Base-by-base conservation (phyloP, 1,140 invertebrate species). In the Eueides isabella region DNA sequence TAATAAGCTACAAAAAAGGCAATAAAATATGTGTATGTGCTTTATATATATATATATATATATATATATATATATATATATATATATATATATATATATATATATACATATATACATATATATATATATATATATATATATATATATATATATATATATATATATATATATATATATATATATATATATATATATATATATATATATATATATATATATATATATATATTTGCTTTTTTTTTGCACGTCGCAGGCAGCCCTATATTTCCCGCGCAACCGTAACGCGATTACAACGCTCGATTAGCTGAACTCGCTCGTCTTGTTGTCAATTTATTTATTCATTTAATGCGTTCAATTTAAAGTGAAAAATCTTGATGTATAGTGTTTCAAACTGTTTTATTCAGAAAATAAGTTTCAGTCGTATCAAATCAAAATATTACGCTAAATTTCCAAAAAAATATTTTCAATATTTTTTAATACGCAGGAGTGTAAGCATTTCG, bases 211-310 rank as follows among this genome's bases (percentile, higher is more conserved):
- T 31, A 31, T 31, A 31, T 31, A 35, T 38, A 38, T 16, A 1
- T 1, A 38, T 16, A 16, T 38, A 38, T 38, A 38, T 38, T 38
- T 14, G 0, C 11, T 38, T 14, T 16, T 16, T 48, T 48, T 48
- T 48, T n/a, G 19, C 16, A 29, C n/a, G 41, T n/a, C 12, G 26
- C 11, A 55, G 48, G 41, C 67, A 74, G 61, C 72, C 72, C 72
- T 74, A 69, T 14, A 14, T 33, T 41, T 44, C 41, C 35, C 41
- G 41, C 65, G 61, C 70, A 61, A 75, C 62, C 70, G 67, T 70
- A 73, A 76, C 31, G 14, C 71, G 75, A 77, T 77, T 77, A 77
- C 55, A 48, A 33, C 71, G 75, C 67, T 72, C 61, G 71, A 77
- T 73, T 77, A 72, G 35, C 65, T 67, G 48, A 63, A 44, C 31